Evolutionary conservation across 2,888 invertebrate species (phyloP), one percentile per base, ranked within the genome.

Genomic region (Spatulosminthurus flaviceps): DNA sequence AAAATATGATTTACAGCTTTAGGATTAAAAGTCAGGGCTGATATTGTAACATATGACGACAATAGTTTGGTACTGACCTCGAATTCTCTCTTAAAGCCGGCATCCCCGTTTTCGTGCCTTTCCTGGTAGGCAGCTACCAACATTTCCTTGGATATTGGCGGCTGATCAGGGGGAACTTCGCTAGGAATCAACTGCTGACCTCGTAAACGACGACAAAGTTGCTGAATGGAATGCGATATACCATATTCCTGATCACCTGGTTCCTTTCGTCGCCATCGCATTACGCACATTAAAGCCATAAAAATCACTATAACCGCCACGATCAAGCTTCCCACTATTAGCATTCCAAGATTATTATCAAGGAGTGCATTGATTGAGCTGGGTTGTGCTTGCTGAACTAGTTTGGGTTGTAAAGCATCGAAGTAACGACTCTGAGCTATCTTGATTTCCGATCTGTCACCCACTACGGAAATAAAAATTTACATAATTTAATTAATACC

Each of bases 41-140:
- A n/a, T n/a, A n/a, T n/a, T n/a, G n/a, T n/a, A n/a, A n/a, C n/a
- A n/a, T n/a, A n/a, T n/a, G n/a, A n/a, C n/a, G n/a, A n/a, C n/a
- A n/a, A n/a, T n/a, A n/a, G n/a, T n/a, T n/a, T 34, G 34, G 4
- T 1, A 76, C 81, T 81, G 86, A 91, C 92, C 90, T 96, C 96
- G 86, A 95, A 96, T 88, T 96, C 96, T 82, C 94, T 93, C 87
- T 95, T 93, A 88, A 96, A 96, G 0, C 95, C 94, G 86, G 95
- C 94, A 87, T 96, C 96, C 0, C 94, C 94, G 88, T 96, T 95
- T 42, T 92, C 91, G 86, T 95, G 95, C 0, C 95, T 90, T 85
- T 94, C 94, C 1, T 93, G 90, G 86, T 93, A 96, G 0, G 95
- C 92, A 70, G 91, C 90, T 0, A 93, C 91, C 2, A 96, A 89